phyloP scores from a whole-genome alignment of 2,113 vertebrate genomes.

The Emberiza fucata region DNA sequence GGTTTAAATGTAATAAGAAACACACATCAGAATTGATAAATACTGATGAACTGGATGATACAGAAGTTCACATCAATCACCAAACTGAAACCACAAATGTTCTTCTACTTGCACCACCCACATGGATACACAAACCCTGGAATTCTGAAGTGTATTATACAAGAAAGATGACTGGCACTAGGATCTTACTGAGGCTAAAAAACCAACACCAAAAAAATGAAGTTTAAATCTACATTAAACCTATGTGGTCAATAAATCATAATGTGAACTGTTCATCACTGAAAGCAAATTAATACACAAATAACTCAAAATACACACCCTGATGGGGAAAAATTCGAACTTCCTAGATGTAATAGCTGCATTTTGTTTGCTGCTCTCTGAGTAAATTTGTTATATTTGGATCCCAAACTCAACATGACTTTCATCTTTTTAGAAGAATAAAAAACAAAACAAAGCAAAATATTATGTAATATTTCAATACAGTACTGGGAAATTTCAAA shows the following conservation, averaged over 20 bases:
- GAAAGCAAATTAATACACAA: not conserved
- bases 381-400: not conserved
- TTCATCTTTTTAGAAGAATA: not conserved
- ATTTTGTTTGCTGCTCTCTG: not conserved
- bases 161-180: not conserved
- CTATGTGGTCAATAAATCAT: not conserved
- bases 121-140: not conserved
- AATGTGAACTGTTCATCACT: not conserved
- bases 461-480: not conserved
- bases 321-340: not conserved
- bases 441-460: not conserved
- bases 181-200: not conserved
- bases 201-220: rapidly evolving
- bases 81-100: not conserved
- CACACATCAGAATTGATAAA: not conserved
- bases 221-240: not conserved
- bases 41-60: not conserved
- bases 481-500: not conserved
- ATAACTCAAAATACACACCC: not conserved
- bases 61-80: not conserved
- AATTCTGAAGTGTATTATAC: not conserved
- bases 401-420: not conserved
- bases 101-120: not conserved
- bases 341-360: not conserved
- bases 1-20: not conserved